Conservation (phyloP, 2,888 invertebrate species). For the Aphelenchoides bicaudatus region DNA sequence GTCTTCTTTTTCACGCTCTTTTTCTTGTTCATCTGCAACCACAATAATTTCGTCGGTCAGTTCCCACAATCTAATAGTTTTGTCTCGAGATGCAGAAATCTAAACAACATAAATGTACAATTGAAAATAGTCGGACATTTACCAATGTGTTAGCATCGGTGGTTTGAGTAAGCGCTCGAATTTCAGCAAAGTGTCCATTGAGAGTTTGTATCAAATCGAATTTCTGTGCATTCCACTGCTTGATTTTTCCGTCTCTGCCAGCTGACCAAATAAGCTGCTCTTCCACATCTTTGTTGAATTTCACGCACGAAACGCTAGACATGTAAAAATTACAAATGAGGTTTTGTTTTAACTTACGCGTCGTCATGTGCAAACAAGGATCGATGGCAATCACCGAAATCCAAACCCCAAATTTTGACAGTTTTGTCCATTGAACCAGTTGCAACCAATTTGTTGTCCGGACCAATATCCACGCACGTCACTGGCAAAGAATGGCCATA, state of each 20-base stretch:
- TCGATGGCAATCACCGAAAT: constrained; percentile 94
- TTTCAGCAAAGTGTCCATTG: constrained; percentile 65
- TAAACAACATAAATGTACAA: constrained; percentile 24
- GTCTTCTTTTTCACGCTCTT: constrained; percentile 60
- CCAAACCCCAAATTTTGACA: constrained; percentile 95
- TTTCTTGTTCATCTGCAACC: constrained; percentile 83
- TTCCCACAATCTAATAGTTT: constrained; percentile 79
- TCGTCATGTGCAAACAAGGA: constrained; percentile 94
- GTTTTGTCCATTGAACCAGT: constrained; percentile 93
- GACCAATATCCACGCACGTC: constrained; percentile 82
- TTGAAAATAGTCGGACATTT: constrained; percentile 5
- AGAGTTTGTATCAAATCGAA: constrained; percentile 85
- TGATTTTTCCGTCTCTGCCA: constrained; percentile 79
- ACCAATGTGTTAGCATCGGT: constrained; percentile 48
- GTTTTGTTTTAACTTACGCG: constrained; percentile 59
- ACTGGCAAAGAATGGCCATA: constrained; percentile 96
- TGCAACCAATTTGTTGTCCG: constrained; percentile 71
- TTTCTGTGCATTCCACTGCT: constrained; percentile 89
- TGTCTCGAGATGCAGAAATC: constrained; percentile 78
- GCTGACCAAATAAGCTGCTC: constrained; percentile 83
- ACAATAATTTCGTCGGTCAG: constrained; percentile 83
- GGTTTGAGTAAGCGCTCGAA: constrained; percentile 45
- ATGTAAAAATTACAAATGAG: neutral
- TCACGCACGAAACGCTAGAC: constrained; percentile 76
- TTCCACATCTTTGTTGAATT: constrained; percentile 77